Base-by-base conservation (phyloP, 2,113 vertebrate species). In the Martes martes region DNA sequence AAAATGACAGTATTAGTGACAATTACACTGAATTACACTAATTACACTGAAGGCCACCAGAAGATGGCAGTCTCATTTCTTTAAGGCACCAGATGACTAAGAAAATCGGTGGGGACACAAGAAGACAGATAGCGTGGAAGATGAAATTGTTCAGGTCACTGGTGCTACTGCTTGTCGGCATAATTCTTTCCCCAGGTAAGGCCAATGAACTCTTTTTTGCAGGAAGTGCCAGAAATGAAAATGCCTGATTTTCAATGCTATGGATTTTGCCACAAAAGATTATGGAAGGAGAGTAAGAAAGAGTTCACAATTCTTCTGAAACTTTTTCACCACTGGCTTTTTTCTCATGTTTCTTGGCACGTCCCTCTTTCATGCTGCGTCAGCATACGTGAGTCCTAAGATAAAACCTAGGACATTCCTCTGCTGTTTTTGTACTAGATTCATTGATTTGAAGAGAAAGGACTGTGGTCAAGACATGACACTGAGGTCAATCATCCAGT, bases 361-460 rank as follows among this genome's bases (percentile, higher is more conserved):
- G 1, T 19, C 69, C 0, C 31, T 91, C 83, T 93, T 98, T 74
- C 71, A 71, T 0, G 55, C 4, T 42, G 4, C 2, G 23, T 42
- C 9, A 93, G 69, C 94, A 84, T 50, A 14, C 0, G 0, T 59
- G 23, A 81, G 47, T 39, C 0, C 1, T 69, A 61, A 79, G 55
- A 42, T 15, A 89, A 50, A 67, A 87, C 11, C 28, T 90, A n/a
- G 8, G n/a, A 3, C 26, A 78, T 31, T 50, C 24, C 33, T 92
- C 45, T 50, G 36, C 24, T 73, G 4, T 82, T 26, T 74, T 36
- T 42, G 36, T 36, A n/a, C 65, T 67, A 96, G 61, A 39, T 7
- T 96, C 18, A 21, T 36, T 96, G 76, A 96, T 82, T 87, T 82
- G 67, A 76, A 94, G 7, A 92, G 21, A 91, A 94, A 95, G 79